phyloP scores from a whole-genome alignment of 2,888 invertebrate species.

The Trichogramma dendrolimi region DNA sequence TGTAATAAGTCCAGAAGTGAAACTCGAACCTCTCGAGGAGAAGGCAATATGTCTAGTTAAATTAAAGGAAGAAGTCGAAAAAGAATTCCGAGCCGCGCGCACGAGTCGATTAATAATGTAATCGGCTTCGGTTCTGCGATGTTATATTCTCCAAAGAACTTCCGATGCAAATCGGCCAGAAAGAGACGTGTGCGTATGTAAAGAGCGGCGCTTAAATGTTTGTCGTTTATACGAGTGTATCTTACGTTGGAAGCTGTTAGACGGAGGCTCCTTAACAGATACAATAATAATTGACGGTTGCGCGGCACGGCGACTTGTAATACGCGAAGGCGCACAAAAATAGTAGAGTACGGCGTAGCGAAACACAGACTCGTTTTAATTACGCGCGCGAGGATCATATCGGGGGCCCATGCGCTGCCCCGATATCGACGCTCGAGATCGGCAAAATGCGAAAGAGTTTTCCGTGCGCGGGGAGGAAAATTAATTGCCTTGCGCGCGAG shows the following conservation, averaged over 20 bases:
- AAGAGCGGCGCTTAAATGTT: constrained; percentile 17
- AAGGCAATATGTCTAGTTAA: constrained; percentile 1
- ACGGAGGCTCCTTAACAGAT: too few species aligned
- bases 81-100: neutral
- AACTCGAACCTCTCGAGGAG: neutral
- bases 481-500: too few species aligned
- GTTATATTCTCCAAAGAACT: too few species aligned
- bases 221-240: constrained; percentile 1
- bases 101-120: neutral
- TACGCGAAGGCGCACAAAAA: neutral
- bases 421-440: too few species aligned
- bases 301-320: neutral
- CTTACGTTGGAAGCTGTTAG: too few species aligned
- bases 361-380: constrained; percentile 18
- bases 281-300: constrained; percentile 13
- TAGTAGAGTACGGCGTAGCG: neutral
- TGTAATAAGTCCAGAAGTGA: neutral
- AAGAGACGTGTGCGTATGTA: too few species aligned
- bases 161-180: too few species aligned
- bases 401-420: too few species aligned
- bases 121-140: too few species aligned
- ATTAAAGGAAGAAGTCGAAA: neutral
- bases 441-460: too few species aligned
- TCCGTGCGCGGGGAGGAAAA: too few species aligned
- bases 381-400: neutral